Evolutionary conservation across 2,888 invertebrate genomes (phyloP), one percentile per base, ranked within the genome.

Genomic region (Margaritifera margaritifera): DNA sequence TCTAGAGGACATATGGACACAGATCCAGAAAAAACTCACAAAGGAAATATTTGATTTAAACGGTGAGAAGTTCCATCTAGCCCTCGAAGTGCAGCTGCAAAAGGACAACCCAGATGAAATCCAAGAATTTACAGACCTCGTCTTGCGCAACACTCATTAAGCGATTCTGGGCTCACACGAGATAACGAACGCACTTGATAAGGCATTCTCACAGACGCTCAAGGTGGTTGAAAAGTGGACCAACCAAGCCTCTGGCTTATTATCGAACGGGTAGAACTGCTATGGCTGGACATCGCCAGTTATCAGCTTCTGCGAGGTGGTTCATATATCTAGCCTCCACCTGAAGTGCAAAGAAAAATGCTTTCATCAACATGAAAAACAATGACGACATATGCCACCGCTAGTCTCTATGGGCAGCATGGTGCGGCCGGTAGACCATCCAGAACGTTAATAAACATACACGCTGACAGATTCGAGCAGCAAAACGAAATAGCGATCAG

Each of bases 281-380:
- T 64, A 11, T 64, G 64, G 64, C 64, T 64, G 64, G 58, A 58
- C 22, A 62, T 68, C 58, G 62, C 68, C 22, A 27, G 63, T 27
- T 68, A 68, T 24, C 64, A 64, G 51, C 68, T 24, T n/a, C 24
- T 69, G 55, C 25, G 60, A 24, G 69, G 69, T 24, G 51, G 62
- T 27, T 71, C 69, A n/a, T 67, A 71, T 67, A 62, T 73, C 60
- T 27, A 24, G 20, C 67, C 71, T 22, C 73, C 73, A 31, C 51
- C 31, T 19, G 63, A 31, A n/a, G n/a, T n/a, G n/a, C n/a, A n/a
- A n/a, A n/a, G n/a, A n/a, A n/a, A n/a, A n/a, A n/a, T n/a, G n/a
- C n/a, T n/a, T n/a, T n/a, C n/a, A 42, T 72, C 3, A 72, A 67
- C 24, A 57, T 70, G 31, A 61, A 68, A 52, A 72, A 74, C 68